Conservation (phyloP, 2,888 invertebrate species). For the Thymelicus lineola region DNA sequence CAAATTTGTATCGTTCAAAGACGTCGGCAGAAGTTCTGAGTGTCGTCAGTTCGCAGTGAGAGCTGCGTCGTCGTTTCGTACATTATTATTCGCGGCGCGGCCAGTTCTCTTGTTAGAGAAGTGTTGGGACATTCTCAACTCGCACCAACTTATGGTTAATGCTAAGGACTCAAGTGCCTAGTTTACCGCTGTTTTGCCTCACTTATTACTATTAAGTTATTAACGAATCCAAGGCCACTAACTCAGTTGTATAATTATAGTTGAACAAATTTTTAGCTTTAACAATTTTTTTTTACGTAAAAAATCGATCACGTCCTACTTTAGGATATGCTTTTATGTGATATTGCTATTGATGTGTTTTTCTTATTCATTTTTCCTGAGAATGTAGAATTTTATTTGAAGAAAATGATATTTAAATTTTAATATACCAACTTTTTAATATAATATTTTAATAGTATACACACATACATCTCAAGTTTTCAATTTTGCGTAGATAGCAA, state of each 20-base stretch:
- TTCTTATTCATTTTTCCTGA: too few relatives aligned
- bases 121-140: slow-evolving; percentile 40
- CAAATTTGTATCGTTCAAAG: slow-evolving; percentile 43
- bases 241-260: background rate
- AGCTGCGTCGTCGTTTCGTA: slow-evolving; percentile 44
- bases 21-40: slow-evolving; percentile 51
- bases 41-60: slow-evolving; percentile 50
- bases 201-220: slow-evolving; percentile 46
- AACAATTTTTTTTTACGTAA: too few relatives aligned
- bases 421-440: too few relatives aligned
- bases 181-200: slow-evolving; percentile 68
- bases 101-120: slow-evolving; percentile 58
- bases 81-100: slow-evolving; percentile 56
- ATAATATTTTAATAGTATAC: too few relatives aligned
- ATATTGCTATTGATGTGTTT: too few relatives aligned
- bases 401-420: too few relatives aligned
- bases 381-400: too few relatives aligned
- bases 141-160: slow-evolving; percentile 46
- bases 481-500: too few relatives aligned
- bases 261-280: too few relatives aligned
- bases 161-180: slow-evolving; percentile 60
- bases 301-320: too few relatives aligned
- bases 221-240: background rate
- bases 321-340: too few relatives aligned
- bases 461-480: too few relatives aligned